Evolutionary conservation across 2,113 vertebrate species (phyloP).

Genomic region (Synchiropus splendidus): DNA sequence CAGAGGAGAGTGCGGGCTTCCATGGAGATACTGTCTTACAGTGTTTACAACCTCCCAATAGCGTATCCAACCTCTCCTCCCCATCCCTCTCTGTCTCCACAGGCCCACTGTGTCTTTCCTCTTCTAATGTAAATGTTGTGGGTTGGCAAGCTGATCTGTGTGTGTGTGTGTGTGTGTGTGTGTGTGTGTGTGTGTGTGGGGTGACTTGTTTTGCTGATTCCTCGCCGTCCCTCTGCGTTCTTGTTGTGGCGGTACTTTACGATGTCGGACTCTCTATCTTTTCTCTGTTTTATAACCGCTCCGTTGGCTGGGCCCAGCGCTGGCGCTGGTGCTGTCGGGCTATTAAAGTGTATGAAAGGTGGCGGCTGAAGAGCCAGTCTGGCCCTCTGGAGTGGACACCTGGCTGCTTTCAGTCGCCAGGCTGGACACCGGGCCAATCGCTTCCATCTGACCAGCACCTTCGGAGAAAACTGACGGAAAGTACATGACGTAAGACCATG

Average conservation of each 20-base stretch:
- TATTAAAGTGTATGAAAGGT: constrained; percentile 49
- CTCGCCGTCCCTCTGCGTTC: constrained; percentile 36
- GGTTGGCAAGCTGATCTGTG: constrained; percentile 40
- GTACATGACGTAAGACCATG: no score
- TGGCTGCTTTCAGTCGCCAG: constrained; percentile 39
- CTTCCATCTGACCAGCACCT: background rate
- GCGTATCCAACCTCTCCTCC: constrained; percentile 47
- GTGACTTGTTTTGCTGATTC: constrained; percentile 46
- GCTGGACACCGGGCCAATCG: constrained; percentile 26
- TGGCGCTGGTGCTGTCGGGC: constrained; percentile 32
- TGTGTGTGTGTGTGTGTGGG: constrained; percentile 16
- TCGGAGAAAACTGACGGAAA: no score
- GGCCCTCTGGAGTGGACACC: constrained; percentile 41
- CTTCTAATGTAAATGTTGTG: constrained; percentile 70
- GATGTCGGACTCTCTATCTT: constrained; percentile 34
- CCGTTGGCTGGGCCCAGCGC: constrained; percentile 40
- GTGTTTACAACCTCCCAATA: constrained; percentile 63
- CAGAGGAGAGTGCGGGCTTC: constrained; percentile 50
- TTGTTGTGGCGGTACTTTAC: constrained; percentile 36
- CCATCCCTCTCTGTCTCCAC: constrained; percentile 41
- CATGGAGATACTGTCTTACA: constrained; percentile 70
- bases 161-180: constrained; percentile 20
- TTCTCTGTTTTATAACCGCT: constrained; percentile 47
- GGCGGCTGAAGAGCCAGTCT: constrained; percentile 39
- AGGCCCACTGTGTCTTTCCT: constrained; percentile 52